These are phyloP conservation scores for Anguilla marmorata DNA, from an alignment of 2,797 vertebrate genomes.

Conservation along the genomic window DNA sequence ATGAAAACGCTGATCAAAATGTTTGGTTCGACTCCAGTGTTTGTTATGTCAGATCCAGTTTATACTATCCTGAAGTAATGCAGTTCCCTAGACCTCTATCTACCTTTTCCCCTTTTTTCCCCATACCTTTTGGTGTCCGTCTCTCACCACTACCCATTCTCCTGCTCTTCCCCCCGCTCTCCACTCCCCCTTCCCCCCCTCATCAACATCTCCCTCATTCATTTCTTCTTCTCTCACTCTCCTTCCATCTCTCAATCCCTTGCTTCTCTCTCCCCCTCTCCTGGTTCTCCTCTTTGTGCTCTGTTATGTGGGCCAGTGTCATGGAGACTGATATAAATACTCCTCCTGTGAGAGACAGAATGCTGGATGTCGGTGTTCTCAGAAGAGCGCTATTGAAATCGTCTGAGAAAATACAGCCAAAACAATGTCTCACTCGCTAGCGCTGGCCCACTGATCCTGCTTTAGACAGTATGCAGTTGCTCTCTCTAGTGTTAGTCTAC, in stretches of 20 bases:
- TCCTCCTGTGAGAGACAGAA: slow-evolving; percentile 34
- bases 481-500: background rate
- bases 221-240: background rate
- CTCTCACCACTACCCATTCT: background rate
- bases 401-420: background rate
- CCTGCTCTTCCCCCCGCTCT: background rate
- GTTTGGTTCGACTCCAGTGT: too few species aligned
- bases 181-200: background rate
- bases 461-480: background rate
- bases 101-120: background rate
- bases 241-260: background rate
- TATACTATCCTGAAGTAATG: background rate
- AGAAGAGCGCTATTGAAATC: slow-evolving; percentile 25
- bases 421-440: background rate
- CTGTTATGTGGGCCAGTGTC: slow-evolving; percentile 24
- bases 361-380: slow-evolving; percentile 24
- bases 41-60: too few species aligned
- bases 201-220: background rate
- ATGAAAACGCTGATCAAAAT: too few species aligned
- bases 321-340: slow-evolving; percentile 36
- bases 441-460: background rate
- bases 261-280: background rate
- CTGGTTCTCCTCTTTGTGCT: background rate
- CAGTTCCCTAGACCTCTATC: background rate
- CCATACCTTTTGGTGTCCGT: background rate